Evolutionary conservation across 2,888 invertebrate genomes (phyloP).

Genomic region (Platypus cylindrus): DNA sequence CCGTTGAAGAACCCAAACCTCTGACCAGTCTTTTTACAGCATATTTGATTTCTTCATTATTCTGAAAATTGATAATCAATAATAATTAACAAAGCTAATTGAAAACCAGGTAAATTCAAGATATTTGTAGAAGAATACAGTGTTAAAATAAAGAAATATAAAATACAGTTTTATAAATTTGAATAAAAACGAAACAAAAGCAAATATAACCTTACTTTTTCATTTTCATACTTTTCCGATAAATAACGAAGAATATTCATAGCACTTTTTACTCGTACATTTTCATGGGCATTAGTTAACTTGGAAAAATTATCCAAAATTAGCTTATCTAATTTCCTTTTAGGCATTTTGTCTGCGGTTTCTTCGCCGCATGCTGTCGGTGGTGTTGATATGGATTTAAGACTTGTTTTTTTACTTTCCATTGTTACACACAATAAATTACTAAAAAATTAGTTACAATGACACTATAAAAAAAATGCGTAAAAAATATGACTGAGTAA

Average conservation of each 20-base stretch:
- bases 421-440: no score
- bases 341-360: slow-evolving; percentile 4
- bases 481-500: no score
- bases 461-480: no score
- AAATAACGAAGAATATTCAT: slow-evolving; percentile 34
- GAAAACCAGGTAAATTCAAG: no score
- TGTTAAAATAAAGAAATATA: neutral
- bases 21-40: slow-evolving; percentile 54
- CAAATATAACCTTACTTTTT: slow-evolving; percentile 30
- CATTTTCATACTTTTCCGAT: slow-evolving; percentile 23
- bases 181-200: neutral
- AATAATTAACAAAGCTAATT: slow-evolving; percentile 4
- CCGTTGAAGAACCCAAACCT: slow-evolving; percentile 57
- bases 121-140: no score
- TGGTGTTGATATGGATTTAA: no score
- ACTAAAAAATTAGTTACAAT: no score
- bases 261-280: slow-evolving; percentile 33
- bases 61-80: slow-evolving; percentile 34
- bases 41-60: slow-evolving; percentile 50
- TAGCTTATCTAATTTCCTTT: slow-evolving; percentile 27
- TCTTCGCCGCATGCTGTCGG: no score
- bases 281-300: slow-evolving; percentile 31
- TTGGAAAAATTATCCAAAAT: slow-evolving; percentile 37
- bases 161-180: neutral
- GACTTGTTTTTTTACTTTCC: no score